A percentile compares a stretch with the other conserved stretches of the same genome.
phyloP scores from a whole-genome alignment of 2,888 invertebrate genomes.

The Aethes cnicana region DNA sequence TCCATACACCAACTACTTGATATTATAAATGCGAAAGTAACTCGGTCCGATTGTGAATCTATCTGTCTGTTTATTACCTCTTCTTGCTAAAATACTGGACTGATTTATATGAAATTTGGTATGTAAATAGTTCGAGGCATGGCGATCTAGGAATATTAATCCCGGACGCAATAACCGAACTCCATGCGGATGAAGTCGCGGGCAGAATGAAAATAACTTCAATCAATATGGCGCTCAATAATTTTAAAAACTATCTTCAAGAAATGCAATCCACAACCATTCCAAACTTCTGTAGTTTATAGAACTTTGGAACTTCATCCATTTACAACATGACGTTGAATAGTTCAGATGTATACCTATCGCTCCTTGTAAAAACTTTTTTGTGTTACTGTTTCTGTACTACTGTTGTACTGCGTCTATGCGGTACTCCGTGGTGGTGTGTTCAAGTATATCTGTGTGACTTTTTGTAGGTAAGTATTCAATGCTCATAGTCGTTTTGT shows the following conservation, averaged over 20 bases:
- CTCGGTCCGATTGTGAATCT: no score
- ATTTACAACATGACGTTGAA: slow-evolving; percentile 4
- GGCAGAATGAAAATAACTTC: no score
- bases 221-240: no score
- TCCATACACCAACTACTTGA: no score
- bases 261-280: slow-evolving; percentile 13
- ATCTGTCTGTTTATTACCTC: no score
- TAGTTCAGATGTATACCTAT: slow-evolving; percentile 11
- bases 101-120: no score
- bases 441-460: slow-evolving; percentile 19
- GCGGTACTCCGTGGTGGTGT: slow-evolving; percentile 23
- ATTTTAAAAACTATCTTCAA: not conserved
- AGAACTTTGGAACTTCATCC: slow-evolving; percentile 12
- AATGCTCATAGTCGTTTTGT: slow-evolving; percentile 29
- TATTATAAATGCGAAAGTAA: no score
- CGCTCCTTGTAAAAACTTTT: slow-evolving; percentile 12
- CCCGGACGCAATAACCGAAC: no score
- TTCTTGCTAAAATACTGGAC: no score
- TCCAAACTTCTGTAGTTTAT: slow-evolving; percentile 17
- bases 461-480: slow-evolving; percentile 28
- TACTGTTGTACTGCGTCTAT: slow-evolving; percentile 11
- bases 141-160: no score
- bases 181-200: no score
- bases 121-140: no score
- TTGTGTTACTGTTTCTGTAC: slow-evolving; percentile 21